phyloP scores from a whole-genome alignment of 2,888 invertebrate species.

The Heteropelma amictum region DNA sequence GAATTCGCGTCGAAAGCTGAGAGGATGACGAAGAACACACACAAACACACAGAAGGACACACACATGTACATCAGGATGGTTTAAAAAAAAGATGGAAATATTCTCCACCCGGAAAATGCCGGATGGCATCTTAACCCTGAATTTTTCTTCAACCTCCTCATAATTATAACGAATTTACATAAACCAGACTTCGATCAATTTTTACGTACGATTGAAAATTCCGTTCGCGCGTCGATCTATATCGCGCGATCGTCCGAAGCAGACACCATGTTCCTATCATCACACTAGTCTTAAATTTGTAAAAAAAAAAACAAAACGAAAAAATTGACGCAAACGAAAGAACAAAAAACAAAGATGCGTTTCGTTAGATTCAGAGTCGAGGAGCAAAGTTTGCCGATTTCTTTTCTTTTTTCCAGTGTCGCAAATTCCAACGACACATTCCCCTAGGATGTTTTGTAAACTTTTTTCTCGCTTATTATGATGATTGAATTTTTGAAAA shows the following conservation, averaged over 20 bases:
- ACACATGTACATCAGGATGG: constrained; percentile 2
- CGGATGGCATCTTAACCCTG: too few relatives aligned
- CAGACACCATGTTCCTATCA: constrained; percentile 77
- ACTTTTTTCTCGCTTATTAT: not conserved
- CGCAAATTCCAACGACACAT: constrained; percentile 11
- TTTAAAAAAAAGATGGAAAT: not conserved
- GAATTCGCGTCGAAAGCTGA: not conserved
- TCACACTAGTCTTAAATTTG: constrained; percentile 76
- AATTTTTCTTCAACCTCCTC: too few relatives aligned
- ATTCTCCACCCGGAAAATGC: too few relatives aligned
- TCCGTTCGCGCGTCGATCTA: constrained; percentile 25
- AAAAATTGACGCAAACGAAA: not conserved
- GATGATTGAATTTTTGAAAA: constrained; percentile 1
- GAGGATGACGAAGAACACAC: not conserved
- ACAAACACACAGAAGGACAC: not conserved
- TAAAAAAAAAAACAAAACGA: constrained; percentile 63
- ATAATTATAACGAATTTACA: not conserved
- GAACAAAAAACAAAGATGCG: not conserved
- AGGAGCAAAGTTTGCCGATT: too few relatives aligned
- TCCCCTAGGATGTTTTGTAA: not conserved
- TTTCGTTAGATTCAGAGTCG: constrained; percentile 17
- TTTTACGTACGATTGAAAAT: constrained; percentile 4
- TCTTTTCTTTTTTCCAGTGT: too few relatives aligned
- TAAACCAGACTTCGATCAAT: constrained; percentile 13
- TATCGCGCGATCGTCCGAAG: constrained; percentile 66